Percentiles rank a stretch among this genome's conserved stretches.
phyloP scores from a whole-genome alignment of 2,888 invertebrate genomes.

The Pycnomerus fuliginosus region DNA sequence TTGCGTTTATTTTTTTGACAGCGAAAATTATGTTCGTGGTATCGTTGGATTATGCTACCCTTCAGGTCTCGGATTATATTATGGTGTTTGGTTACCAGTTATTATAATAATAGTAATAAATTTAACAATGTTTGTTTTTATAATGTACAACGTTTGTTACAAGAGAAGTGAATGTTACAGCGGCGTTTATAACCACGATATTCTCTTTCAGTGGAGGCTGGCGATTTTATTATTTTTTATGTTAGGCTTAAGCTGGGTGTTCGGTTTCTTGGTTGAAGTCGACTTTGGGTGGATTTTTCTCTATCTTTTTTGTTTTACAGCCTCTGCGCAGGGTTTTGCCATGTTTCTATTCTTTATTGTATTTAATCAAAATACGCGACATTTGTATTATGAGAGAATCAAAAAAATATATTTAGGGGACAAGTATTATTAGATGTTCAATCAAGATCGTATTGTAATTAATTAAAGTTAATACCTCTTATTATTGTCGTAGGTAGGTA shows the following conservation, averaged over 20 bases:
- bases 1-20: constrained; percentile 54
- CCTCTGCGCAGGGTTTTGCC: constrained; percentile 62
- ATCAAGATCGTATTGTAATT: neutral
- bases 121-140: constrained; percentile 59
- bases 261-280: constrained; percentile 57
- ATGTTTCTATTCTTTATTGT: constrained; percentile 62
- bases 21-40: constrained; percentile 51
- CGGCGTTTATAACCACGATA: constrained; percentile 25
- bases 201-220: constrained; percentile 51
- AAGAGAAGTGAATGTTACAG: constrained; percentile 38
- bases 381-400: constrained; percentile 45
- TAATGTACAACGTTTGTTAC: constrained; percentile 57
- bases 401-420: neutral
- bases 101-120: constrained; percentile 57
- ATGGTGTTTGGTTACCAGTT: constrained; percentile 60
- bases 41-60: constrained; percentile 56
- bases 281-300: constrained; percentile 34
- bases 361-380: constrained; percentile 60
- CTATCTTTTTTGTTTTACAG: constrained; percentile 58
- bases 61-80: constrained; percentile 57
- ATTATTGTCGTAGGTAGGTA: no score
- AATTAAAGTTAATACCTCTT: no score
- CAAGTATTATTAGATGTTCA: neutral
- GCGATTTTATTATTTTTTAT: constrained; percentile 57
- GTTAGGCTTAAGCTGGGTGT: constrained; percentile 62